Evolutionary conservation across 2,113 vertebrate species (phyloP).

Genomic region (Nymphicus hollandicus): DNA sequence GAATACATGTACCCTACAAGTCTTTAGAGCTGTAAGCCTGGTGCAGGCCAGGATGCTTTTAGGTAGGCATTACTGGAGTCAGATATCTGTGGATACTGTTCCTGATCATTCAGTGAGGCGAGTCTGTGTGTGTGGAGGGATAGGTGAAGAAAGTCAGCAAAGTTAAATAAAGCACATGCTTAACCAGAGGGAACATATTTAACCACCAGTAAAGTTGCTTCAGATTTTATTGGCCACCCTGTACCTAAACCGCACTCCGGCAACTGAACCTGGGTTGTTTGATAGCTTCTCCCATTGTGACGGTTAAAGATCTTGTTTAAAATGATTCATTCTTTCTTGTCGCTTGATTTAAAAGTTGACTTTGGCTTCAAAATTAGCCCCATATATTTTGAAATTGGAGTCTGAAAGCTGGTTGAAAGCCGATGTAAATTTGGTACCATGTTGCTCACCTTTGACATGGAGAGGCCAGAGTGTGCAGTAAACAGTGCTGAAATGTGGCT

Average conservation of each 20-base stretch:
- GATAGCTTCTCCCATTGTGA: slow-evolving; percentile 65
- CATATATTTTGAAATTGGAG: slow-evolving; percentile 69
- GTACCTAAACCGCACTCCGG: background rate
- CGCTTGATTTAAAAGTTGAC: slow-evolving; percentile 60
- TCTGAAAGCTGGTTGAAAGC: slow-evolving; percentile 27
- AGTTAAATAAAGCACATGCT: background rate
- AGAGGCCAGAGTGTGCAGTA: background rate
- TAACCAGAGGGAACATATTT: background rate
- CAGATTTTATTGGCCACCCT: background rate
- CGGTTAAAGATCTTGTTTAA: slow-evolving; percentile 64
- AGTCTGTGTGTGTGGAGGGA: background rate
- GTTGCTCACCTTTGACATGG: slow-evolving; percentile 42
- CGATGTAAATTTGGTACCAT: slow-evolving; percentile 38
- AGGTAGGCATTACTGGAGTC: background rate
- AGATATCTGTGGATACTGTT: background rate
- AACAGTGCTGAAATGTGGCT: slow-evolving; percentile 45
- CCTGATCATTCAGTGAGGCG: background rate
- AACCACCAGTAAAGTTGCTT: background rate
- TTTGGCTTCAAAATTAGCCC: slow-evolving; percentile 74
- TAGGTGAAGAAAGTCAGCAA: background rate
- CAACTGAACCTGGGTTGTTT: background rate
- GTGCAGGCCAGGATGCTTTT: background rate
- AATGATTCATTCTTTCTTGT: slow-evolving; percentile 67
- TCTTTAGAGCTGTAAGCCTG: background rate
- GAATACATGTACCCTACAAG: background rate